Evolutionary conservation across 1,140 invertebrate species (phyloP), one percentile per base, ranked within the genome.

Genomic region (Amyelois transitella): DNA sequence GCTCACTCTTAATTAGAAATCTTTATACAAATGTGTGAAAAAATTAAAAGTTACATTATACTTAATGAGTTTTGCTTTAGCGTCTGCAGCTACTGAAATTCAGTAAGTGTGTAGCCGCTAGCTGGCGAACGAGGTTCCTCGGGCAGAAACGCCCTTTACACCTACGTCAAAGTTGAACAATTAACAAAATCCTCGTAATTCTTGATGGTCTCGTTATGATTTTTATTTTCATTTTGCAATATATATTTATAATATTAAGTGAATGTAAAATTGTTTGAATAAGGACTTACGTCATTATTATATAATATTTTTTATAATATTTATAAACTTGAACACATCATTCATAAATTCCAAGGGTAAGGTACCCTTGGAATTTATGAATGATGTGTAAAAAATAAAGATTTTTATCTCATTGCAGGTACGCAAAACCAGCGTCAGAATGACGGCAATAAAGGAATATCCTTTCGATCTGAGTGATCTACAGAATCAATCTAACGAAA

Each of bases 391-490:
- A 32, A 32, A 10, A 32, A 5, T 4, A 1, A 24, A 47, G 43
- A 43, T 58, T 50, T 21, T 21, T 6, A 32, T 43, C 51, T 32
- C 18, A 44, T 81, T 80, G 45, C 78, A 88, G 85, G 81, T 86
- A 18, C 79, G 84, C 45, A 88, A 86, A 63, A 88, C 84, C 47
- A 86, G 82, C 64, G 60, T 85, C 60, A 74, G 84, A 83, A 89
- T 89, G 88, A 76, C 88, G 51, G 81, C 85, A 22, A 89, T 89
- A 54, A 89, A 87, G 59, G 88, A 89, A 58, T 89, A 89, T 59
- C 88, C 88, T 10, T 89, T 89, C 63, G 88, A 89, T 55, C 72
- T 88, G 18, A 88, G 85, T 54, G 85, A 88, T 61, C 66, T 86
- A 54, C 59, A 83, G 45, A 82, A 77, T 53, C 77, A 81, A 44